Percentiles rank a stretch among this genome's conserved stretches.
phyloP scores from a whole-genome alignment of 1,140 invertebrate species.

The Drosophila micromelanica region DNA sequence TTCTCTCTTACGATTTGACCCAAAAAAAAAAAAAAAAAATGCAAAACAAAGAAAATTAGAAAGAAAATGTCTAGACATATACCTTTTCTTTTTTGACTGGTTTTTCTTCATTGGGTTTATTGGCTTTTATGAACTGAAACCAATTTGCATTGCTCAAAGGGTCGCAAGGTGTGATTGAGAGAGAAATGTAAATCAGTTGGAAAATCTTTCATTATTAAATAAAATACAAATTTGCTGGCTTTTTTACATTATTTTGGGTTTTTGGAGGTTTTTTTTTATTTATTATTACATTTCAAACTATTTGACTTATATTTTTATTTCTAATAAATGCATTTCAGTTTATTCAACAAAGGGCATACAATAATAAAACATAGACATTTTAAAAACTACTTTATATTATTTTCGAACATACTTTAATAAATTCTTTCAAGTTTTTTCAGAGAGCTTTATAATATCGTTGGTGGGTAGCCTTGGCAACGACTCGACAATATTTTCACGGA shows the following conservation, averaged over 20 bases:
- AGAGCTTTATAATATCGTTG: not conserved
- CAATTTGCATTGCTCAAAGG: constrained; percentile 9
- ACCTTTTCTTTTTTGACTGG: constrained; percentile 2
- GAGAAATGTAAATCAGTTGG: not conserved
- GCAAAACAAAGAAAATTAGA: not conserved
- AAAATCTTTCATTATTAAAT: constrained; percentile 2
- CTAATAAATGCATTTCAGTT: no score
- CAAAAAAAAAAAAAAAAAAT: constrained; percentile 18
- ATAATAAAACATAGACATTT: no score
- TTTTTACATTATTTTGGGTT: not conserved
- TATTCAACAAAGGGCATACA: not conserved
- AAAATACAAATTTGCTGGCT: not conserved
- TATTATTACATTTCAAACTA: not conserved
- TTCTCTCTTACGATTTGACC: constrained; percentile 9
- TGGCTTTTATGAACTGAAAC: constrained; percentile 3
- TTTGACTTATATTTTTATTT: no score
- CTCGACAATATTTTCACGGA: not conserved
- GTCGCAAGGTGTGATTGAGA: not conserved
- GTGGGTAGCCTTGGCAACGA: constrained; percentile 12
- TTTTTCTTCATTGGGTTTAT: not conserved
- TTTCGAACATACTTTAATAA: no score
- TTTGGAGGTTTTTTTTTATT: not conserved
- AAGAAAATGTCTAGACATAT: constrained; percentile 47
- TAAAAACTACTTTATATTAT: no score
- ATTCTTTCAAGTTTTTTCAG: no score